These are phyloP conservation scores for Nesidiocoris tenuis DNA, from an alignment of 2,888 invertebrate genomes.

Conservation along the genomic window DNA sequence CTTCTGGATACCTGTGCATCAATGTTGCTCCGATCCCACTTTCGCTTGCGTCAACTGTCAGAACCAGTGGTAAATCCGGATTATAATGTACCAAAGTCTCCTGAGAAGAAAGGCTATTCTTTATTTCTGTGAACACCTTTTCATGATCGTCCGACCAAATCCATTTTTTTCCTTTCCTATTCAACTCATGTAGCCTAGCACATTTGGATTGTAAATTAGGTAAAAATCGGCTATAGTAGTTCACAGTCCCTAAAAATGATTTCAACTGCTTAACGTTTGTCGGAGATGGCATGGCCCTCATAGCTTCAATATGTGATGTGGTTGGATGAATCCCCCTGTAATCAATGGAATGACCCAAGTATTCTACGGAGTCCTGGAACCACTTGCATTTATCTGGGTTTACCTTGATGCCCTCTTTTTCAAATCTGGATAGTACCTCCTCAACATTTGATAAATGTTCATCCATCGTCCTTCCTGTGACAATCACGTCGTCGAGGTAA, in stretches of 20 bases:
- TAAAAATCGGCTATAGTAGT: background rate
- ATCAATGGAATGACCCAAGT: background rate
- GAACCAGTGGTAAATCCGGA: background rate
- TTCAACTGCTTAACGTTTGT: conserved; percentile 6
- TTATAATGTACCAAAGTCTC: background rate
- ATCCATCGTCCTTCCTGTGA: background rate
- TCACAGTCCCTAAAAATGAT: conserved; percentile 6
- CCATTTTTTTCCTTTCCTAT: background rate
- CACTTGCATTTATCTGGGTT: conserved; percentile 5
- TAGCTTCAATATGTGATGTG: background rate
- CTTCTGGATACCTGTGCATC: background rate
- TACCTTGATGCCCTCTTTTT: background rate
- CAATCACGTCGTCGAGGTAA: background rate
- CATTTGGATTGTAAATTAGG: background rate
- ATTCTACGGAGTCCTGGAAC: background rate
- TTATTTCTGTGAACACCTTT: background rate
- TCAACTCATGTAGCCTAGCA: background rate
- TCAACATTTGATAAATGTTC: background rate
- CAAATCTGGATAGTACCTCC: background rate
- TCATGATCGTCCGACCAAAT: background rate
- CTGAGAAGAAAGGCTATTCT: background rate
- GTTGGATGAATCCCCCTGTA: background rate
- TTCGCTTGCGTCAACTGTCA: conserved; percentile 1
- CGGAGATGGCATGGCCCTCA: conserved; percentile 17
- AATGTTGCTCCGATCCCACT: background rate